Conservation (phyloP, 23 tunicate species). For the Clavelina lepadiformis region DNA sequence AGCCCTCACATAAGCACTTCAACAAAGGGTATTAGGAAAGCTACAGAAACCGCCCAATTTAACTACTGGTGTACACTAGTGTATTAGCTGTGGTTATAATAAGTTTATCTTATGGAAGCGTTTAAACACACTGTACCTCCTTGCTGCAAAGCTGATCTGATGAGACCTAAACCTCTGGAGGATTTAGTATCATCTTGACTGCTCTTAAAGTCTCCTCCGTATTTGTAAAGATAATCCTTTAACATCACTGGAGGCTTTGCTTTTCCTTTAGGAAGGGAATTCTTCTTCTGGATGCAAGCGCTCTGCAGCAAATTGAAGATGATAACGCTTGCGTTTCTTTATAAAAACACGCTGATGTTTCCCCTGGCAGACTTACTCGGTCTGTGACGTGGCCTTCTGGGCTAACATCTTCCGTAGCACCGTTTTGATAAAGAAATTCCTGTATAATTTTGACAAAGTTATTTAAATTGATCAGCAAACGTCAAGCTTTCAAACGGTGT, state of each 20-base stretch:
- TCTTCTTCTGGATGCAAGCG: conserved; percentile 46
- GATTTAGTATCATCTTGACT: conserved; percentile 31
- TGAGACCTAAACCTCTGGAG: conserved; percentile 4
- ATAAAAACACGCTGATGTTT: background rate
- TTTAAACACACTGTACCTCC: too few relatives aligned
- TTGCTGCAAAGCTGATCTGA: conserved; percentile 67
- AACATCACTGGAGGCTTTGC: conserved; percentile 62
- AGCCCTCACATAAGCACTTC: too few relatives aligned
- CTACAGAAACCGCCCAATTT: too few relatives aligned
- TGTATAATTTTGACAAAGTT: too few relatives aligned
- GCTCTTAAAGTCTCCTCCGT: conserved; percentile 78
- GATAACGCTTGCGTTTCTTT: background rate
- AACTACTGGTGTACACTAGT: too few relatives aligned
- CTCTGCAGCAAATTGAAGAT: conserved; percentile 21
- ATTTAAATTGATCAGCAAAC: too few relatives aligned
- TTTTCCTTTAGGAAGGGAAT: conserved; percentile 40
- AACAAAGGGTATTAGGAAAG: too few relatives aligned
- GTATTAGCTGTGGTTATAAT: too few relatives aligned
- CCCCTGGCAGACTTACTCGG: conserved; percentile 37
- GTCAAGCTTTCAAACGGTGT: too few relatives aligned
- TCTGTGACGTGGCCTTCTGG: conserved; percentile 83
- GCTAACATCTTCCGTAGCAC: conserved; percentile 55
- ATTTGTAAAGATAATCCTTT: conserved; percentile 63
- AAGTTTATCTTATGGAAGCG: too few relatives aligned
- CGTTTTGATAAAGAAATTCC: conserved; percentile 84